phyloP scores from a whole-genome alignment of 2,888 invertebrate genomes.

The Aphidius colemani region DNA sequence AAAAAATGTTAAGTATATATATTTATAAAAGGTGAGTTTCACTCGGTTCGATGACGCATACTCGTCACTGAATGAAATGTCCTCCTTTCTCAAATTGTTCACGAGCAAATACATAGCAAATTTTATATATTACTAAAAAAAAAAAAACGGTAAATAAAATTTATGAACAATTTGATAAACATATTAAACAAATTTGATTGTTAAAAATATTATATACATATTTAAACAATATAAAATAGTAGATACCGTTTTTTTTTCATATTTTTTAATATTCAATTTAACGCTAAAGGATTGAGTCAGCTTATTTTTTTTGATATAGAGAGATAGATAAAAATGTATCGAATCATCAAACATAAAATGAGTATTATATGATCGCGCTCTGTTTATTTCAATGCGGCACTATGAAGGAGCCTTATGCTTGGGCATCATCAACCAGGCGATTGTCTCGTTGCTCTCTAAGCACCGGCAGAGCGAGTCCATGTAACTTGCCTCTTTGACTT shows the following conservation, averaged over 20 bases:
- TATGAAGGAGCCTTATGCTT: slow-evolving; percentile 8
- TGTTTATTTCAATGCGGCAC: slow-evolving; percentile 38
- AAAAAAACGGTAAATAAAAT: too few relatives aligned
- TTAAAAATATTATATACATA: too few relatives aligned
- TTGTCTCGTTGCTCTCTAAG: slow-evolving; percentile 32
- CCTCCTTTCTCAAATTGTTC: slow-evolving; percentile 29
- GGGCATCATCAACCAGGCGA: slow-evolving; percentile 32
- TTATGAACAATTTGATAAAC: too few relatives aligned
- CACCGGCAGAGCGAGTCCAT: slow-evolving; percentile 45
- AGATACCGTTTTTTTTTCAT: too few relatives aligned
- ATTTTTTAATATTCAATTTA: too few relatives aligned
- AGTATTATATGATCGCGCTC: slow-evolving; percentile 41
- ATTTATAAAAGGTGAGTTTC: slow-evolving; percentile 14
- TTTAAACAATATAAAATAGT: too few relatives aligned
- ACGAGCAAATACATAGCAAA: neutral
- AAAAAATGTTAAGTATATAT: neutral
- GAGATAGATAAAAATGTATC: too few relatives aligned
- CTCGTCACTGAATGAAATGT: slow-evolving; percentile 20
- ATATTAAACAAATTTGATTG: too few relatives aligned
- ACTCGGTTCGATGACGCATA: slow-evolving; percentile 21
- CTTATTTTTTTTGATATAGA: too few relatives aligned
- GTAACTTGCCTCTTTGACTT: slow-evolving; percentile 24
- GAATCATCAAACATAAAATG: slow-evolving; percentile 4
- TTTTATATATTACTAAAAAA: slow-evolving; percentile 4
- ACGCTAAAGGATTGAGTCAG: too few relatives aligned